Base-by-base conservation (phyloP, 2,797 vertebrate species). In the Fistularia tabacaria region DNA sequence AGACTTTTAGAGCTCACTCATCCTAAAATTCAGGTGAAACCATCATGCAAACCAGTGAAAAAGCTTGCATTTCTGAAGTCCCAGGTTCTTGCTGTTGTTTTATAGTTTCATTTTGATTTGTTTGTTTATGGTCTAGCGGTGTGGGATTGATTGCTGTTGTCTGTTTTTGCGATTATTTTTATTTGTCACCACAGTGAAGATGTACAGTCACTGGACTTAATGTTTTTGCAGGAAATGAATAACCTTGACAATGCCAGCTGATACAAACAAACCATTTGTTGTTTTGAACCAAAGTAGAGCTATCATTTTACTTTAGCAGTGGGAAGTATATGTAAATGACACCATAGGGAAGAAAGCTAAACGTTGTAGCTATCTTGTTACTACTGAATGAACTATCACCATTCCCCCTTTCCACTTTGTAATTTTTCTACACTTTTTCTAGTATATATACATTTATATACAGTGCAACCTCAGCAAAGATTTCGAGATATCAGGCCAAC, bases 181-280 rank as follows among this genome's bases (percentile, higher is more conserved):
- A 9, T 58, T 38, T 50, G 14, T 15, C 40, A 46, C 42, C 45
- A 36, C 61, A 36, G 55, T 36, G 58, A 66, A 9, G 8, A 0
- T 8, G 39, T 47, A 66, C 51, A 67, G 57, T 74, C 42, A 39
- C 11, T 59, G 14, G 47, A 51, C 9, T 47, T 66, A 47, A 51
- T 13, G 37, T 66, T 51, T 12, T 57, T 56, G 15, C 44, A 39
- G 25, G 51, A 64, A 49, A 46, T 45, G 44, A 45, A 12, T 45
- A 45, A 7, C 9, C 43, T 10, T 6, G 8, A 12, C 11, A 45
- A 45, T 49, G 14, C 64, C 39, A 62, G 37, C 25, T 57, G 44
- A 8, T 56, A 42, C 53, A 6, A 66, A 67, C 65, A 6, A 69
- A 53, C 67, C 15, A 65, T 74, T 50, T 10, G 46, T 55, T 57